Evolutionary conservation across 1,140 invertebrate genomes (phyloP).

Genomic region (Saccostrea echinata): DNA sequence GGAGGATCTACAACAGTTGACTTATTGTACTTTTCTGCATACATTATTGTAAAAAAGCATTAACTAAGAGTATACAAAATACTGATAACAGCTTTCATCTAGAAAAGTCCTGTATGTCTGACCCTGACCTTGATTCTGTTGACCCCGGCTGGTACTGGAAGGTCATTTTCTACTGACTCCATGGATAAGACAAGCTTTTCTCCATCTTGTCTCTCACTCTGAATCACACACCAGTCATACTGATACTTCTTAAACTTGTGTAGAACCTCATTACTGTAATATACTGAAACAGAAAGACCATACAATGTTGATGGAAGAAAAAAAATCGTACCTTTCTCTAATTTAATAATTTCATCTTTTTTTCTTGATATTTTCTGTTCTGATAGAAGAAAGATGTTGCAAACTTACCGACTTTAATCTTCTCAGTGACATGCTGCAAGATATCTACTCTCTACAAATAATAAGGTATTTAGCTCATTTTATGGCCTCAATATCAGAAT

Average conservation of each 20-base stretch:
- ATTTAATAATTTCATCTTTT: too few relatives aligned
- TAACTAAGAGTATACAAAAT: neutral
- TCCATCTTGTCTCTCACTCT: constrained; percentile 74
- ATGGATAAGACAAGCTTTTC: constrained; percentile 73
- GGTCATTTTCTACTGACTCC: constrained; percentile 66
- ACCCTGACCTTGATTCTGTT: constrained; percentile 64
- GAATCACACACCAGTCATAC: constrained; percentile 74
- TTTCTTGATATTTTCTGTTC: too few relatives aligned
- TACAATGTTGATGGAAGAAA: too few relatives aligned
- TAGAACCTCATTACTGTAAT: constrained; percentile 75
- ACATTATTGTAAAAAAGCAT: neutral
- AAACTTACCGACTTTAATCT: constrained; percentile 74
- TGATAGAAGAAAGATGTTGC: too few relatives aligned
- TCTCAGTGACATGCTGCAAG: constrained; percentile 69
- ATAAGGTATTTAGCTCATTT: neutral
- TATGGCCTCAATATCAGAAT: neutral
- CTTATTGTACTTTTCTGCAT: neutral
- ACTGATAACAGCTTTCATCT: too few relatives aligned
- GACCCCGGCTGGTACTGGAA: constrained; percentile 61
- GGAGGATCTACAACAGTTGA: constrained; percentile 66
- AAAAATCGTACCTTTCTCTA: neutral
- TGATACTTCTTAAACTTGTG: constrained; percentile 73
- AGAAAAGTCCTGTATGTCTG: neutral
- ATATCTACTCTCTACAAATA: constrained; percentile 61
- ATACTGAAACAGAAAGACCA: constrained; percentile 67